Evolutionary conservation across 2,888 invertebrate species (phyloP), one percentile per base, ranked within the genome.

Genomic region (Agrochola litura): DNA sequence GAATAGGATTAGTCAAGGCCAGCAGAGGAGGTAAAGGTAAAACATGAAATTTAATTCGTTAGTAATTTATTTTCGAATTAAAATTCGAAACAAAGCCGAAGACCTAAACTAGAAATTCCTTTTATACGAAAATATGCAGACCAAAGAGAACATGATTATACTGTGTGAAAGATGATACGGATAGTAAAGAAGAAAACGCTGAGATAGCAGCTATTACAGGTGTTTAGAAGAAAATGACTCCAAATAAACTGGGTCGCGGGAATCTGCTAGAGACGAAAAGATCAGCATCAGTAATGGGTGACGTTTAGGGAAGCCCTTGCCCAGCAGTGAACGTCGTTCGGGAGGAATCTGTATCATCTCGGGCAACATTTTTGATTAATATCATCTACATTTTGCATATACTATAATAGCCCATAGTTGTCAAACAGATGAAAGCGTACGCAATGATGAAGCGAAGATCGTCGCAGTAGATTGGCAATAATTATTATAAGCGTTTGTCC

Each of bases 371-470:
- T 54, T 63, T 22, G n/a, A 6, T 25, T 6, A 12, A 22, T 25
- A 56, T 73, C 71, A 87, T 89, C 85, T 88, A 52, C 14, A 30
- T 19, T 66, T 84, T 37, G 4, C 81, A 80, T 89, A 87, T 91
- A 90, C 92, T 91, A 74, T 63, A 41, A 41, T 41, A 79, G 16
- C 63, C 77, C 73, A 84, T 74, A 72, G 84, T 91, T 91, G 92
- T 92, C 92, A 92, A 91, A 87, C 88, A 83, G 87, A 89, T 84
- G 86, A 90, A 89, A 89, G 84, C 90, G 89, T 89, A 88, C 88
- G 88, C 88, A 89, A 92, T 92, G 93, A 94, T 92, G 89, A 86
- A 87, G 92, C 93, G 89, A 88, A 92, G 93, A 93, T 94, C 89
- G 87, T 88, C 86, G 87, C 85, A 84, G 67, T 77, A 90, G 93